Conservation (phyloP, 2,888 invertebrate genomes). For the Sericinus montela region DNA sequence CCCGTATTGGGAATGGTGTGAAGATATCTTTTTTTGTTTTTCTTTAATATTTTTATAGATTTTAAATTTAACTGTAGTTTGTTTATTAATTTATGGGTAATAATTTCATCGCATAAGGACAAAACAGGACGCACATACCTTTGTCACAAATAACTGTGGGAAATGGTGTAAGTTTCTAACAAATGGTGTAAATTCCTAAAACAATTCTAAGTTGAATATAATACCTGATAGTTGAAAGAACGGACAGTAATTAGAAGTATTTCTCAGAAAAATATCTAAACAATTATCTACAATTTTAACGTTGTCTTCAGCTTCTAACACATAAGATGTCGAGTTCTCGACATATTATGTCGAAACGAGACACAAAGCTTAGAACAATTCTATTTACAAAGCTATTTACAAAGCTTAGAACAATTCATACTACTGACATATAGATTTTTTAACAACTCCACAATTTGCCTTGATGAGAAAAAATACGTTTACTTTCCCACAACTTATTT, state of each 20-base stretch:
- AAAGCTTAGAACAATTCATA: conserved; percentile 1
- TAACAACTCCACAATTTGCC: neutral
- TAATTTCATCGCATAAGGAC: no score
- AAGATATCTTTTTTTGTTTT: no score
- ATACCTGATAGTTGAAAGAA: no score
- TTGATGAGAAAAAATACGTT: conserved; percentile 1
- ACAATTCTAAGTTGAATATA: no score
- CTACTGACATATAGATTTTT: neutral
- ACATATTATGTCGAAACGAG: conserved; percentile 4
- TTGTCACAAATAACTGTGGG: no score
- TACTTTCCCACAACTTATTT: conserved; percentile 10
- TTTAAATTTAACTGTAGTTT: no score
- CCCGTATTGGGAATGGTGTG: no score
- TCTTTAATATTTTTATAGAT: no score
- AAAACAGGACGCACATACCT: no score
- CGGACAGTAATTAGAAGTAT: neutral
- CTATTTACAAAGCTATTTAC: conserved; percentile 4
- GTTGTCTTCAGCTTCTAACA: neutral
- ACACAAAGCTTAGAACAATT: conserved; percentile 2
- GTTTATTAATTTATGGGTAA: no score
- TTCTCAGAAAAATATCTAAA: neutral
- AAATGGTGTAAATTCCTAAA: no score
- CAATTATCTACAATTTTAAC: neutral
- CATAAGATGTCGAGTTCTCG: neutral
- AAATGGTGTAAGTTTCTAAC: no score